Percentiles rank a stretch among this genome's conserved stretches.
These are phyloP conservation scores for rat (Rattus norvegicus) DNA, from an alignment of 2,113 vertebrate genomes.

Conservation along the genomic window GRCr8 NC_086019.1:24839501-24840000, in stretches of 20 bases:
- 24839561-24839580: background rate
- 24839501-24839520: background rate
- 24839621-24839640: background rate
- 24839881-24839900: conserved; percentile 24
- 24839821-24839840: conserved; percentile 38
- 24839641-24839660: background rate
- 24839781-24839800: background rate
- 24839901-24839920: too few species aligned
- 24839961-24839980: background rate
- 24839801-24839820: conserved; percentile 3
- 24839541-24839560: too few species aligned
- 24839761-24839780: background rate
- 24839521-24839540: too few species aligned
- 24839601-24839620: background rate
- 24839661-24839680: background rate
- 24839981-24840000: background rate
- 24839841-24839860: conserved; percentile 4
- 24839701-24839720: background rate
- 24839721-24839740: background rate
- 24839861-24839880: background rate
- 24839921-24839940: background rate
- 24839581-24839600: background rate
- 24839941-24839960: background rate
- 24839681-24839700: background rate
- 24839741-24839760: background rate